A percentile compares a stretch with the other conserved stretches of the same genome.
These are phyloP conservation scores for Clistopyga incitator DNA, from an alignment of 2,888 invertebrate genomes.

Conservation along the genomic window DNA sequence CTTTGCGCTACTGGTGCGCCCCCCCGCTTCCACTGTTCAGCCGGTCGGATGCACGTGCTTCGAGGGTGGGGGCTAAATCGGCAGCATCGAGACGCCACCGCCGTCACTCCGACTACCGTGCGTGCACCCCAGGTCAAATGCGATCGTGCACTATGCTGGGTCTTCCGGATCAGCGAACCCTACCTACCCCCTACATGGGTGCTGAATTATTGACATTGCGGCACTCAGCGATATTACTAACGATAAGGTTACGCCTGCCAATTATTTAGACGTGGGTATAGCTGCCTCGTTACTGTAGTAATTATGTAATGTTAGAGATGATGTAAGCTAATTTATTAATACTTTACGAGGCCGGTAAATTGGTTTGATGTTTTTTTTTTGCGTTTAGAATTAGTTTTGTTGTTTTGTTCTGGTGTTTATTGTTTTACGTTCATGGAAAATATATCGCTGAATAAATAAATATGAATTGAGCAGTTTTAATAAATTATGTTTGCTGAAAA, in stretches of 20 bases:
- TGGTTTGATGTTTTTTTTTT: no score
- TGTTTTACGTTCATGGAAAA: no score
- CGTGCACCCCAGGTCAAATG: constrained; percentile 25
- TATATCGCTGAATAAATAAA: no score
- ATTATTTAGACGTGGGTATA: not conserved
- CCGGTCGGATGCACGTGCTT: constrained; percentile 26
- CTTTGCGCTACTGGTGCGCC: constrained; percentile 25
- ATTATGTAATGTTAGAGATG: no score
- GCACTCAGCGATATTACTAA: not conserved
- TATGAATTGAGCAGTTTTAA: no score
- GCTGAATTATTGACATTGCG: constrained; percentile 13
- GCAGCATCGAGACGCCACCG: constrained; percentile 6
- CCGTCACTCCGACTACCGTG: constrained; percentile 10
- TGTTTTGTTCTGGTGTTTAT: no score
- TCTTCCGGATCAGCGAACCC: constrained; percentile 28
- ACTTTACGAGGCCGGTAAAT: no score
- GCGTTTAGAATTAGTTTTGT: no score
- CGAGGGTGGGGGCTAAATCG: constrained; percentile 20
- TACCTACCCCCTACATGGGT: not conserved
- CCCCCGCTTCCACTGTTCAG: not conserved
- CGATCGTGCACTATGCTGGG: constrained; percentile 21
- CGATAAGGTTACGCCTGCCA: not conserved
- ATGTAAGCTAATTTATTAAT: no score
- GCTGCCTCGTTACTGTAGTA: no score
- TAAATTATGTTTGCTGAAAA: no score